phyloP scores from a whole-genome alignment of 2,888 invertebrate species.

The Drosophila cracens region DNA sequence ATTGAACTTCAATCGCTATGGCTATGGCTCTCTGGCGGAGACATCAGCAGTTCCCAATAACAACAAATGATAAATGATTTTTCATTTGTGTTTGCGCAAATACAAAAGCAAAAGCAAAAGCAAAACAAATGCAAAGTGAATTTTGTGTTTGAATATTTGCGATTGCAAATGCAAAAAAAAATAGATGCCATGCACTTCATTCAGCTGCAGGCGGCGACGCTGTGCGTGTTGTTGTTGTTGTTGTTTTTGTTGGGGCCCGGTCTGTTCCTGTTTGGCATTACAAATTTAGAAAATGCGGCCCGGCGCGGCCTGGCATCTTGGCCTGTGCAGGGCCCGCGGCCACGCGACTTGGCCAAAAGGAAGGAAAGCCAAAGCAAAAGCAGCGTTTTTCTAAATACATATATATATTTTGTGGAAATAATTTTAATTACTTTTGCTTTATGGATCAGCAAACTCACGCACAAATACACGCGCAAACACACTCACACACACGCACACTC shows the following conservation, averaged over 20 bases:
- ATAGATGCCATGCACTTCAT: conserved; percentile 59
- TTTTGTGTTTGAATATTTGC: conserved; percentile 41
- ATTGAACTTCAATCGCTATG: conserved; percentile 83
- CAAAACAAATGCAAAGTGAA: conserved; percentile 11
- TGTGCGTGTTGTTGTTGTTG: conserved; percentile 1
- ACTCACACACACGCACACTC: conserved; percentile 13
- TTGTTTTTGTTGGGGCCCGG: conserved; percentile 29
- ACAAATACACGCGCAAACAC: conserved; percentile 23
- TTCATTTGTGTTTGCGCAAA: conserved; percentile 38
- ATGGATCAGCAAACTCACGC: conserved; percentile 64
- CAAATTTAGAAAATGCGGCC: conserved; percentile 83
- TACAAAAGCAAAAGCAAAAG: conserved; percentile 8
- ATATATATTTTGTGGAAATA: conserved; percentile 66
- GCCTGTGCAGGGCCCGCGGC: conserved; percentile 24
- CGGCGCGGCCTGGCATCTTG: conserved; percentile 65
- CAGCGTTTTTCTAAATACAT: conserved; percentile 18
- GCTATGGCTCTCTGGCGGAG: conserved; percentile 29
- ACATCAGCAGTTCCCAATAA: conserved; percentile 27
- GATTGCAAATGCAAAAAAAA: conserved; percentile 17
- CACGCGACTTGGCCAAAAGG: conserved; percentile 14
- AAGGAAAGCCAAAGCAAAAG: neutral
- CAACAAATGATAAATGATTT: conserved; percentile 72
- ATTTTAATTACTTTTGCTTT: conserved; percentile 77
- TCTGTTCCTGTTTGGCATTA: conserved; percentile 73
- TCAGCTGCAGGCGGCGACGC: conserved; percentile 43